Base-by-base conservation (phyloP, 2,888 invertebrate genomes). In the Gisinianus flammeolus region DNA sequence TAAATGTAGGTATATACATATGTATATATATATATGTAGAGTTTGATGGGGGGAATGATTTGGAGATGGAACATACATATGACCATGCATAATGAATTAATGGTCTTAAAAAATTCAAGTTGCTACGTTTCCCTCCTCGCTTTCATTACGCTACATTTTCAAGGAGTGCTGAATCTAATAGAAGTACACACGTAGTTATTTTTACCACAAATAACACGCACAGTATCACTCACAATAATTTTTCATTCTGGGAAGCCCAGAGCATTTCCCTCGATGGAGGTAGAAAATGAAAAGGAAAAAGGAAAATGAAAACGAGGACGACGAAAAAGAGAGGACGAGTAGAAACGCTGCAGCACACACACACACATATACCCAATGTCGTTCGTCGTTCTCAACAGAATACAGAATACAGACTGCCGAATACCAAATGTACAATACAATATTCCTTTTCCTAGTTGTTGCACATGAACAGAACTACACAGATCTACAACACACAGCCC, bases 11-110 rank as follows among this genome's bases (percentile, higher is more conserved):
- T 35, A 8, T 35, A 12, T 35, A 35, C 12, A 12, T 35, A 8
- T 35, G 35, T 35, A 35, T 35, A 12, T 35, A 12, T 35, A 8
- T 35, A 12, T 35, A 12, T 35, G 44, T 44, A 19, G n/a, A n/a
- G 16, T 16, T 10, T 6, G 44, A 44, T 44, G 16, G 44, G 44
- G 16, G 44, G 44, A 44, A 44, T 44, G 44, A 76, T 67, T 35
- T 44, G 77, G 66, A 66, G 58, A 68, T 26, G 66, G 72, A 71
- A 64, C 22, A 54, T 54, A 73, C 80, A 68, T 80, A 73, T 80
- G 78, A 73, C 76, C 78, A 79, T 80, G 80, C 80, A 80, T 80
- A 80, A 80, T 80, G 78, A 80, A 80, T 77, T 71, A 77, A 80
- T 44, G 70, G 52, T 26, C 54, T 70, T 28, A 24, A 70, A 70